phyloP scores from a whole-genome alignment of 64 coral and sea anemone species.

The Montipora efflorescens region DNA sequence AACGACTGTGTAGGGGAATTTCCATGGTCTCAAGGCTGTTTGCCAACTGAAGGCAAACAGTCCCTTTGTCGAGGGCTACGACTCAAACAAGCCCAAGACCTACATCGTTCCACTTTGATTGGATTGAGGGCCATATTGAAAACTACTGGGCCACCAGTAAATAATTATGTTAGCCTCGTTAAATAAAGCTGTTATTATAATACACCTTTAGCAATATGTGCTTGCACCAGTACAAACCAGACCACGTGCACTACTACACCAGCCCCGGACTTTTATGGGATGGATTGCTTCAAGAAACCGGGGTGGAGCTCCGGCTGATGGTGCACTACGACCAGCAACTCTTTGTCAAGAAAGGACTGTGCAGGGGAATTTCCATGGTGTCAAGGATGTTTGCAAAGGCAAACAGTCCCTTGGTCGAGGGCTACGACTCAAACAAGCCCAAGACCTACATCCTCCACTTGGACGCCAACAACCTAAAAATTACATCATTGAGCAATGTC shows the following conservation, averaged over 20 bases:
- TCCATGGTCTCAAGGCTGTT: neutral
- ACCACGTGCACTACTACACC: neutral
- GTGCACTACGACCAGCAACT: neutral
- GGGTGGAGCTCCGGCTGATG: too few relatives aligned
- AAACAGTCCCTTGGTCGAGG: too few relatives aligned
- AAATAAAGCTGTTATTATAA: too few relatives aligned
- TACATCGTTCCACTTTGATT: neutral
- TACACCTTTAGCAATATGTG: neutral
- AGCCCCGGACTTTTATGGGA: neutral
- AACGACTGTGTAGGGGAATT: neutral
- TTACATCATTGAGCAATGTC: neutral
- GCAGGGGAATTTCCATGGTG: neutral
- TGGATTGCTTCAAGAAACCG: neutral
- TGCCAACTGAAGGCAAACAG: neutral
- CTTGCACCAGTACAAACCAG: neutral
- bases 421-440: neutral
- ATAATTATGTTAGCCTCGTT: too few relatives aligned
- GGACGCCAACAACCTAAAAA: neutral
- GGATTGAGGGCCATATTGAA: too few relatives aligned
- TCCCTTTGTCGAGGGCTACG: too few relatives aligned
- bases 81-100: neutral
- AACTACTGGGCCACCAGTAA: too few relatives aligned
- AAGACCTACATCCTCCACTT: neutral
- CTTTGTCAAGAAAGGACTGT: neutral
- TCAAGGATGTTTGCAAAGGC: neutral